Evolutionary conservation across 2,888 invertebrate genomes (phyloP), one percentile per base, ranked within the genome.

Genomic region (Netelia fuscicornis): DNA sequence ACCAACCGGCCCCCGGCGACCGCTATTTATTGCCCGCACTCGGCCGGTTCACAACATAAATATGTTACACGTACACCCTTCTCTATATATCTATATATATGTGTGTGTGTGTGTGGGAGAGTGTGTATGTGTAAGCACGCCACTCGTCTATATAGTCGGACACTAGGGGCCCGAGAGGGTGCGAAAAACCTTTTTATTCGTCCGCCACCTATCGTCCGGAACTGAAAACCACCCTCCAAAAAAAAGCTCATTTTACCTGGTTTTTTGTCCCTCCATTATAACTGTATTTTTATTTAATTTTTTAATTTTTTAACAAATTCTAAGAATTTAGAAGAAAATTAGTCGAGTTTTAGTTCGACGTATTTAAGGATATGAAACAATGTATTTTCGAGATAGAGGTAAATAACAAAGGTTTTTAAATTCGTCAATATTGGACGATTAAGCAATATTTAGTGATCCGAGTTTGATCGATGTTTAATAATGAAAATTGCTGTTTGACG

Each of bases 1-100:
- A 75, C 85, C 83, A 86, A 70, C 83, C 86, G 87, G 82, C 85
- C 87, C 85, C 86, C 86, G 86, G 86, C 86, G 82, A 83, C 88
- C 83, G 90, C 92, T 92, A 93, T 93, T 92, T 93, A 93, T 93
- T 91, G 92, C 92, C 91, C 90, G 87, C 92, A 92, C 91, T 92
- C 90, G 91, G 92, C 89, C 90, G 91, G 91, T 93, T 93, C 93
- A 91, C 93, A 93, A 92, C 92, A 92, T 93, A 93, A 93, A 93
- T 93, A 93, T 92, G 93, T 93, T 92, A 91, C 91, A 91, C 91
- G 91, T 91, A 92, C 89, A 90, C 88, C 87, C 89, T 25, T 23
- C 20, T n/a, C 64, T 37, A 20, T 23, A 71, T 60, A 30, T 23
- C 20, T 10, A 48, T 30, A 62, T 25, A 48, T 17, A 42, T 42